Evolutionary conservation across 2,888 invertebrate species (phyloP), one percentile per base, ranked within the genome.

Genomic region (Neoascia interrupta): DNA sequence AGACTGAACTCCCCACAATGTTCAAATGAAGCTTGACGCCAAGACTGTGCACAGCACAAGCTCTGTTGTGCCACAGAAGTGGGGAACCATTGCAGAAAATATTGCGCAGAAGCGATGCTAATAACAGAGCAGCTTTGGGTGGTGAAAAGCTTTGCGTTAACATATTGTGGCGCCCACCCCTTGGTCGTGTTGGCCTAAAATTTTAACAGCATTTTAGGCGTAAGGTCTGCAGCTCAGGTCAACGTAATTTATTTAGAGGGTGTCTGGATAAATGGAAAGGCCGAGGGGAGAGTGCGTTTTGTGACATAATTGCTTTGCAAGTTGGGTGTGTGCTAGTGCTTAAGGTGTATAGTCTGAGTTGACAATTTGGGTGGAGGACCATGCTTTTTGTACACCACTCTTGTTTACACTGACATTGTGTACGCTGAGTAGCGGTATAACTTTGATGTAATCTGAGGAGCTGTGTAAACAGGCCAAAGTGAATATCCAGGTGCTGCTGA

Each of bases 1-100:
- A 79, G 66, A 79, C 79, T 79, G 79, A 79, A 36, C 73, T 79
- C 79, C 68, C 73, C 79, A 72, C 64, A 36, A 72, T 23, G 56
- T 58, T 47, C 39, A 64, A 54, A 72, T 76, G 66, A 49, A 73
- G 73, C 73, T 79, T 79, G 79, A 73, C 68, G 66, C 45, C 34
- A 41, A 19, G 31, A 28, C 60, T 39, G 37, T 51, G 43, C 43
- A 28, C 11, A 15, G 41, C 37, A 15, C 6, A 34, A 56, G 28
- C 43, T 64, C 61, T 61, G 68, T 61, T 39, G 10, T 11, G 1
- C 0, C 5, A 39, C 10, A 16, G 23, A 43, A 26, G 51, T 60
- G 76, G 76, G 54, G 66, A 72, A 49, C 28, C 5, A 15, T 60
- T 76, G 76, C 64, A 66, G 64, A 72, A 37, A 54, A 28, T 2